Evolutionary conservation across 2,113 vertebrate genomes (phyloP).

Genomic region (Podarcis cretensis): DNA sequence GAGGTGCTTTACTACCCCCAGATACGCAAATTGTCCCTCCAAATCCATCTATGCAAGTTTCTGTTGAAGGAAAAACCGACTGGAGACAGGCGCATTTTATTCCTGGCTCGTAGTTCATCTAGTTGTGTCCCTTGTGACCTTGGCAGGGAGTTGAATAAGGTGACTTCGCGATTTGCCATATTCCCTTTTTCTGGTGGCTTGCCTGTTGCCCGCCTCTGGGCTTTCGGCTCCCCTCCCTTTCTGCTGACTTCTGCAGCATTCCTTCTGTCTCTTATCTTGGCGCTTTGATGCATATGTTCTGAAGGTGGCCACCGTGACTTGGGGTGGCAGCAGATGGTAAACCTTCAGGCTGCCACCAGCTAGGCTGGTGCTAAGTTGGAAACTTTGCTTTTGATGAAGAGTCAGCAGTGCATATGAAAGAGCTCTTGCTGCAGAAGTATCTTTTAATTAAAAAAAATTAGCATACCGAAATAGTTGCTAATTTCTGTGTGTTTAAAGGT

Average conservation of each 20-base stretch:
- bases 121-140: slow-evolving; percentile 71
- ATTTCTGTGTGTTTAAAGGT: slow-evolving; percentile 74
- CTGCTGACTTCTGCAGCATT: slow-evolving; percentile 82
- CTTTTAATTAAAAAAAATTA: slow-evolving; percentile 87
- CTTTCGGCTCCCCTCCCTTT: slow-evolving; percentile 69
- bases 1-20: too few species aligned
- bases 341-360: slow-evolving; percentile 89
- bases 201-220: slow-evolving; percentile 81
- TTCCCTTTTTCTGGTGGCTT: slow-evolving; percentile 75
- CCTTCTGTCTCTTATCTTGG: slow-evolving; percentile 83
- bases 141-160: slow-evolving; percentile 60
- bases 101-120: slow-evolving; percentile 43
- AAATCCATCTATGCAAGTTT: too few species aligned
- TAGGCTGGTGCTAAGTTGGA: slow-evolving; percentile 85
- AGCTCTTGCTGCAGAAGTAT: slow-evolving; percentile 79
- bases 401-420: slow-evolving; percentile 89
- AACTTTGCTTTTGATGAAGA: slow-evolving; percentile 87
- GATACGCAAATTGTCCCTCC: too few species aligned
- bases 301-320: slow-evolving; percentile 88
- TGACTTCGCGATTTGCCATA: slow-evolving; percentile 51
- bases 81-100: neutral
- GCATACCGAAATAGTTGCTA: slow-evolving; percentile 81
- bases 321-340: slow-evolving; percentile 89
- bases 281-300: slow-evolving; percentile 90
- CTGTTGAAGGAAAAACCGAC: neutral